Evolutionary conservation across 2,888 invertebrate genomes (phyloP).

Genomic region (Anodontia alba): DNA sequence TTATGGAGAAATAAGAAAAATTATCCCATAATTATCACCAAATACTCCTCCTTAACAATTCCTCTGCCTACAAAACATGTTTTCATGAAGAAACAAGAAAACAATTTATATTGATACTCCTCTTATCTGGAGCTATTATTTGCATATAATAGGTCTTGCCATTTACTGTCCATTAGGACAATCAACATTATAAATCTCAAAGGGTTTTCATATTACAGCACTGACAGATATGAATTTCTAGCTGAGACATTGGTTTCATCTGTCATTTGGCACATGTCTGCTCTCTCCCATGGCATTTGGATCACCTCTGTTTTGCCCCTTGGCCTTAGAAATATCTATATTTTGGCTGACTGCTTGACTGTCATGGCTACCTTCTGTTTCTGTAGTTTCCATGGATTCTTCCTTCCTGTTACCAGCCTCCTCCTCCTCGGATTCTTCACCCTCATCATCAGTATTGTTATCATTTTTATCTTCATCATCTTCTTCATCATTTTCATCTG

Average conservation of each 20-base stretch:
- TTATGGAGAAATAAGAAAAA: too few relatives aligned
- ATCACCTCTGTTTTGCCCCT: background rate
- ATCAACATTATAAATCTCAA: too few relatives aligned
- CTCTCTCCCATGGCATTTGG: background rate
- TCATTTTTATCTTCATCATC: background rate
- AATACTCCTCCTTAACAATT: too few relatives aligned
- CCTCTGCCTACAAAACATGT: too few relatives aligned
- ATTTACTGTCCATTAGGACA: too few relatives aligned
- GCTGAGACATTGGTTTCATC: background rate
- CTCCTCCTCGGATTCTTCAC: background rate
- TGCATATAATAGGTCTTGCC: too few relatives aligned
- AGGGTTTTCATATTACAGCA: too few relatives aligned
- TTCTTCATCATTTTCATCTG: background rate
- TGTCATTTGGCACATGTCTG: background rate
- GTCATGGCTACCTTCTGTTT: constrained; percentile 13
- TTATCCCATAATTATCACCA: too few relatives aligned
- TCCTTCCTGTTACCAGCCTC: background rate
- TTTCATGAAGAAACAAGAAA: too few relatives aligned
- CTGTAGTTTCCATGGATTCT: background rate
- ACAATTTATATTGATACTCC: too few relatives aligned
- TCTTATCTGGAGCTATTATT: too few relatives aligned
- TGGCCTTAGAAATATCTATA: background rate
- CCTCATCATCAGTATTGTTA: background rate
- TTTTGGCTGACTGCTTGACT: background rate
- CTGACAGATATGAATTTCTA: too few relatives aligned